phyloP scores from a whole-genome alignment of 2,113 vertebrate genomes.

The Hepsetus odoe region DNA sequence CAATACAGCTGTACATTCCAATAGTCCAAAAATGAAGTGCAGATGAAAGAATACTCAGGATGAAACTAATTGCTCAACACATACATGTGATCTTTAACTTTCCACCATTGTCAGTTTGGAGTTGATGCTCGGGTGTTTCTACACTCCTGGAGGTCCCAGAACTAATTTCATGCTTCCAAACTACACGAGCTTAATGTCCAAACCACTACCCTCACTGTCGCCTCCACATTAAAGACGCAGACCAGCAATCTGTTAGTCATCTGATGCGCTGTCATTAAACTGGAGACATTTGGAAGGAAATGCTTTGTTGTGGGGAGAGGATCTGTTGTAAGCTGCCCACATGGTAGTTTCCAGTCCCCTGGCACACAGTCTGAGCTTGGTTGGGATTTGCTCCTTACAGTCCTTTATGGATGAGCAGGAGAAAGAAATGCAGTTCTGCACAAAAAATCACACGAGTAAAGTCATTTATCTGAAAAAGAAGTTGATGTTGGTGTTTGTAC shows the following conservation, averaged over 20 bases:
- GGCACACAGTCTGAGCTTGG: not conserved
- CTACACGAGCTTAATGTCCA: constrained; percentile 38
- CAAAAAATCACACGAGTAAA: not conserved
- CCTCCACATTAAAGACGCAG: constrained; percentile 49
- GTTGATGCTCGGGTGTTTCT: not conserved
- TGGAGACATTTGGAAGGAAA: constrained; percentile 51
- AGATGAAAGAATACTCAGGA: too few species aligned
- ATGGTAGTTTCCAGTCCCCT: constrained; percentile 18
- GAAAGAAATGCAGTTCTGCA: not conserved
- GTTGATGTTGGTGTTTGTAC: too few species aligned
- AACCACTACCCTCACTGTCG: constrained; percentile 36
- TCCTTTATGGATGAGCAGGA: not conserved
- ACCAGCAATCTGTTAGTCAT: constrained; percentile 45
- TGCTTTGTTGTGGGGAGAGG: constrained; percentile 58
- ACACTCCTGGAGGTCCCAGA: constrained; percentile 11
- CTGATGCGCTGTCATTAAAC: constrained; percentile 48
- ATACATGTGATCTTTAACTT: not conserved
- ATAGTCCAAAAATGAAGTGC: too few species aligned
- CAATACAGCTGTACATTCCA: too few species aligned
- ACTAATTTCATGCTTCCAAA: constrained; percentile 41
- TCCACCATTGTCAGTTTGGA: not conserved
- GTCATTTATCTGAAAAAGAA: too few species aligned
- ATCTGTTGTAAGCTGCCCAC: constrained; percentile 29
- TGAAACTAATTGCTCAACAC: too few species aligned
- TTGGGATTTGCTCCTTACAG: not conserved